Percentiles rank a stretch among this genome's conserved stretches.
phyloP scores from a whole-genome alignment of 2,888 invertebrate species.

The Patella caerulea region DNA sequence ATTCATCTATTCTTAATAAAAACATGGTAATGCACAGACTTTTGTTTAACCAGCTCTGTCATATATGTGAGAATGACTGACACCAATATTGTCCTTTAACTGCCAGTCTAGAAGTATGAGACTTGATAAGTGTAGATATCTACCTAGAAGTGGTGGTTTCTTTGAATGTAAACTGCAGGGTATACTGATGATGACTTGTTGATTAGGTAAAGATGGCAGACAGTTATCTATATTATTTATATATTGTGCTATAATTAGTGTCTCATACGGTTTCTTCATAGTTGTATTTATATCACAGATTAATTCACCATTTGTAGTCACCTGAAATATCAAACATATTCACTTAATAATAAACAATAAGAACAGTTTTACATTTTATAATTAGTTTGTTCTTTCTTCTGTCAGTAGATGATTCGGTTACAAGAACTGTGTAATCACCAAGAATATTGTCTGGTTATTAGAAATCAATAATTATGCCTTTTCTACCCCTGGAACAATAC shows the following conservation, averaged over 20 bases:
- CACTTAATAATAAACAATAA: too few species aligned
- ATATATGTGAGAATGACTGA: too few species aligned
- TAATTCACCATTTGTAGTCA: constrained; percentile 80
- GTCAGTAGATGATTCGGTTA: too few species aligned
- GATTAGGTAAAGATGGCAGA: constrained; percentile 60
- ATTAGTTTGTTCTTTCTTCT: not conserved
- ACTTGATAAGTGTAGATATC: constrained; percentile 38
- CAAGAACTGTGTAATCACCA: too few species aligned
- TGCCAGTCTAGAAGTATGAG: too few species aligned
- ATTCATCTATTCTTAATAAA: too few species aligned
- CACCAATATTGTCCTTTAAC: too few species aligned
- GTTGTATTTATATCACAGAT: constrained; percentile 78
- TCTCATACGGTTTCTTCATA: constrained; percentile 91
- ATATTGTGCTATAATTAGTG: constrained; percentile 78
- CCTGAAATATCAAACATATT: constrained; percentile 69
- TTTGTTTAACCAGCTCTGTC: too few species aligned
- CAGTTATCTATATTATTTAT: not conserved
- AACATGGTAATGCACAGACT: too few species aligned
- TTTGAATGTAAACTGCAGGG: constrained; percentile 96
- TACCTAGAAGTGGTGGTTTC: constrained; percentile 89
- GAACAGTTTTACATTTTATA: not conserved
- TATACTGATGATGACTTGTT: constrained; percentile 82
- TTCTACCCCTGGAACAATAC: too few species aligned
- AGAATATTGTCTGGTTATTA: too few species aligned
- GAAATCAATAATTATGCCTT: too few species aligned